A percentile compares a stretch with the other conserved stretches of the same genome.
Conservation (phyloP, 2,888 invertebrate genomes). For the Timema cristinae region DNA sequence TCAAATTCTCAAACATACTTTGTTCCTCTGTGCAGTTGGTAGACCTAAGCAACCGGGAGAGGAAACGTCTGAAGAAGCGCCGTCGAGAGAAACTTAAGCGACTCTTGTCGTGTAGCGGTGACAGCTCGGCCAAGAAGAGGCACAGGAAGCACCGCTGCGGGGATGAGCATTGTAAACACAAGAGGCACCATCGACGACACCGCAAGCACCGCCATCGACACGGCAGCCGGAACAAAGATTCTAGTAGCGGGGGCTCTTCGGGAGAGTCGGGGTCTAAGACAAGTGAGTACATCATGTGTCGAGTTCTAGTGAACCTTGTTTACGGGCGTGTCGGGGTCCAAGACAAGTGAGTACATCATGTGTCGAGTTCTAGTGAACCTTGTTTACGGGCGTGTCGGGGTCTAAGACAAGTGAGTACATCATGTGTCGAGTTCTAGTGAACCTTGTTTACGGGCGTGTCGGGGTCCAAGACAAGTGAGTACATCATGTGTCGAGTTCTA, state of each 20-base stretch:
- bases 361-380: too few species aligned
- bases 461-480: conserved; percentile 18
- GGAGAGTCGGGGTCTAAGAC: conserved; percentile 22
- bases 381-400: conserved; percentile 22
- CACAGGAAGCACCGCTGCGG: conserved; percentile 64
- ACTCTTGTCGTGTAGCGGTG: conserved; percentile 32
- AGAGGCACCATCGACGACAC: conserved; percentile 45
- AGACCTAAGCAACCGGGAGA: conserved; percentile 33
- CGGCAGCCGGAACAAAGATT: conserved; percentile 26
- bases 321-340: conserved; percentile 22
- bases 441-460: conserved; percentile 25
- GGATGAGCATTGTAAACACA: conserved; percentile 66
- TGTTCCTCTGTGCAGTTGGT: background rate
- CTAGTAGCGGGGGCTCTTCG: conserved; percentile 22
- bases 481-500: background rate
- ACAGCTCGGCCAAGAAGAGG: conserved; percentile 53
- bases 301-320: too few species aligned
- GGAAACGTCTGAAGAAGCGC: conserved; percentile 65
- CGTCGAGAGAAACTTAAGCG: conserved; percentile 53
- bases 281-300: conserved; percentile 1
- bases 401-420: conserved; percentile 18
- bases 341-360: conserved; percentile 12
- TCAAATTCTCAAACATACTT: too few species aligned
- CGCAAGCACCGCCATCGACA: conserved; percentile 75
- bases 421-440: too few species aligned